Percentiles rank a stretch among this genome's conserved stretches.
phyloP scores from a whole-genome alignment of 2,113 vertebrate genomes.

The Gallinago undulata region DNA sequence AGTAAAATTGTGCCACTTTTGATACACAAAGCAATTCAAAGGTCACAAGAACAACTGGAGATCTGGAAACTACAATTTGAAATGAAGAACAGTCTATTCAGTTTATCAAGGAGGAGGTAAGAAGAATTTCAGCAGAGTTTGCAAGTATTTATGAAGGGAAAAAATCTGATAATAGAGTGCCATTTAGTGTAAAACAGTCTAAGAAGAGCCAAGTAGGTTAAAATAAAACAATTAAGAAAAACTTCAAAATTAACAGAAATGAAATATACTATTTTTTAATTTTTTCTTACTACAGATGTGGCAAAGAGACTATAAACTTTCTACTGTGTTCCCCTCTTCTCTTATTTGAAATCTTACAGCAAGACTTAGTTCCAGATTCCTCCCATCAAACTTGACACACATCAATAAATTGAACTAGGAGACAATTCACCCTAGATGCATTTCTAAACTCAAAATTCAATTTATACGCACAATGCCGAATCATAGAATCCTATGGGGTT shows the following conservation, averaged over 20 bases:
- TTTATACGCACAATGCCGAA: background rate
- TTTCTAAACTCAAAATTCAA: background rate
- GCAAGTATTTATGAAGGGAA: background rate
- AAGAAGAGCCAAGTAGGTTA: background rate
- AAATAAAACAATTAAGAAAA: background rate
- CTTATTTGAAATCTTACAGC: background rate
- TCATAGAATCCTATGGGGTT: too few species aligned
- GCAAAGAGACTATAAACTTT: background rate
- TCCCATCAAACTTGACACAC: background rate
- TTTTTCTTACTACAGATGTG: background rate
- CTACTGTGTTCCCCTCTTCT: background rate
- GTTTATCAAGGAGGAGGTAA: background rate
- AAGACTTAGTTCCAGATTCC: background rate
- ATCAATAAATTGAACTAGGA: background rate
- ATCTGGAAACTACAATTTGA: background rate
- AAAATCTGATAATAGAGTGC: background rate
- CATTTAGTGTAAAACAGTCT: background rate
- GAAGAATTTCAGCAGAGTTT: background rate
- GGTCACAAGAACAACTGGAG: background rate
- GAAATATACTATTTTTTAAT: background rate
- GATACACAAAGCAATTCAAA: background rate
- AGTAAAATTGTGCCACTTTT: background rate
- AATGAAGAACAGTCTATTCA: background rate
- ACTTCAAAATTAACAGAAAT: background rate
- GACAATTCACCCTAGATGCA: background rate